These are phyloP conservation scores for Eueides isabella DNA, from an alignment of 1,140 invertebrate species.

Conservation along the genomic window DNA sequence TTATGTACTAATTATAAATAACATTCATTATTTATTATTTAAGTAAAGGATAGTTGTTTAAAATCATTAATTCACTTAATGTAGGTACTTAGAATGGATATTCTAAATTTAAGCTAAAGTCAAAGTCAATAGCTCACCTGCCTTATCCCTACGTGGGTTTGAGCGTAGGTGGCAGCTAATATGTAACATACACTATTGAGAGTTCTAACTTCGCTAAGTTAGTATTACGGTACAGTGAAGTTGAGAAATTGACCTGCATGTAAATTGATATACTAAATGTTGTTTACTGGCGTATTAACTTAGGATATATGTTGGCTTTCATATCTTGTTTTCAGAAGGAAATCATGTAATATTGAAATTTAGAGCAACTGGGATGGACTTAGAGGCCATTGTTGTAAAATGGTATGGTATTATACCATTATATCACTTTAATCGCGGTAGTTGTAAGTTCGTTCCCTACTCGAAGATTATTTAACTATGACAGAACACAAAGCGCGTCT, in stretches of 20 bases:
- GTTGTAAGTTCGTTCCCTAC: too few species aligned
- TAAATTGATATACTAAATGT: neutral
- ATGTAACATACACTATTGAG: slow-evolving; percentile 8
- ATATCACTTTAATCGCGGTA: too few species aligned
- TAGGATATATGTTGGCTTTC: neutral
- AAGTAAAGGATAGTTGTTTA: too few species aligned
- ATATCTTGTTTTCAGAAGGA: neutral
- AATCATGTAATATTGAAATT: neutral
- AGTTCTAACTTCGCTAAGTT: neutral
- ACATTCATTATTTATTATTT: too few species aligned
- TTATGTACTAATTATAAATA: too few species aligned
- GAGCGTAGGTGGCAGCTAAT: slow-evolving; percentile 4
- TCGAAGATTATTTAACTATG: too few species aligned
- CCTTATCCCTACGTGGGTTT: neutral
- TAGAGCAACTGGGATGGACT: neutral
- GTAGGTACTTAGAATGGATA: neutral
- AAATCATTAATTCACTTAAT: neutral
- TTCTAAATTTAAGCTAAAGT: neutral
- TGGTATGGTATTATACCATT: too few species aligned
- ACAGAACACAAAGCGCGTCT: too few species aligned
- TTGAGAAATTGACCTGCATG: slow-evolving; percentile 12
- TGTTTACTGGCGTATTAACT: neutral
- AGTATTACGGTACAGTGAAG: neutral
- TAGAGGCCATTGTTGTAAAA: too few species aligned
- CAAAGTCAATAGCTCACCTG: neutral